Conservation (phyloP, 2,888 invertebrate species). For the Pseudococcus jackbeardsleyi region DNA sequence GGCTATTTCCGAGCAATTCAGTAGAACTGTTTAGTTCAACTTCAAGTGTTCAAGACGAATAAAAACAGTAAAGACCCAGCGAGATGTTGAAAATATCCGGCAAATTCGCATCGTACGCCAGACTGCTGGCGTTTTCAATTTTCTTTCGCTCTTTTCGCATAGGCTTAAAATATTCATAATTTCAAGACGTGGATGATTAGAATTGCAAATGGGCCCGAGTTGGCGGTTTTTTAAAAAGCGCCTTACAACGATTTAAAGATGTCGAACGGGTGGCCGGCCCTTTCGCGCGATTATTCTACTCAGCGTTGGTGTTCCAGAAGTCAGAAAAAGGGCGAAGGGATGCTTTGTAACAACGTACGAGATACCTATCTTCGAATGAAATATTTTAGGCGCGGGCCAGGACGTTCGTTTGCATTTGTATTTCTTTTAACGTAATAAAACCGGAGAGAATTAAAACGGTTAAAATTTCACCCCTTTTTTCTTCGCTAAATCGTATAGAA, state of each 20-base stretch:
- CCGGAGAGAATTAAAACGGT: neutral
- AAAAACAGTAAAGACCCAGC: neutral
- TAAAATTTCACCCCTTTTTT: neutral
- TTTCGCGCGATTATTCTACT: no score
- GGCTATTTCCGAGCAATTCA: no score
- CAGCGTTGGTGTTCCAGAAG: neutral
- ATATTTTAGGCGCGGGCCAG: neutral
- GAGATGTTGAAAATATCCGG: neutral
- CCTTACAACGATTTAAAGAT: constrained; percentile 13
- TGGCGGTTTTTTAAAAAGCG: constrained; percentile 13
- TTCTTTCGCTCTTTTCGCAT: neutral
- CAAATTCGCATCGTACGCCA: neutral
- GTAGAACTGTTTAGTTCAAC: no score
- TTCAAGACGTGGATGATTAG: neutral
- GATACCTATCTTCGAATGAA: neutral
- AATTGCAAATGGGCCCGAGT: neutral
- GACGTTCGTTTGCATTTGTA: neutral
- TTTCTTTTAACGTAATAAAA: neutral
- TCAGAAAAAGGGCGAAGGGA: no score
- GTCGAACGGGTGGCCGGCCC: neutral
- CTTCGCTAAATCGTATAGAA: neutral
- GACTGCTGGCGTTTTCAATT: neutral
- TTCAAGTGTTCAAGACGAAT: no score
- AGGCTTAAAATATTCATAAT: constrained; percentile 18
- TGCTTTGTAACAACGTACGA: neutral